phyloP scores from a whole-genome alignment of 2,113 vertebrate genomes.

The Xyrauchen texanus region DNA sequence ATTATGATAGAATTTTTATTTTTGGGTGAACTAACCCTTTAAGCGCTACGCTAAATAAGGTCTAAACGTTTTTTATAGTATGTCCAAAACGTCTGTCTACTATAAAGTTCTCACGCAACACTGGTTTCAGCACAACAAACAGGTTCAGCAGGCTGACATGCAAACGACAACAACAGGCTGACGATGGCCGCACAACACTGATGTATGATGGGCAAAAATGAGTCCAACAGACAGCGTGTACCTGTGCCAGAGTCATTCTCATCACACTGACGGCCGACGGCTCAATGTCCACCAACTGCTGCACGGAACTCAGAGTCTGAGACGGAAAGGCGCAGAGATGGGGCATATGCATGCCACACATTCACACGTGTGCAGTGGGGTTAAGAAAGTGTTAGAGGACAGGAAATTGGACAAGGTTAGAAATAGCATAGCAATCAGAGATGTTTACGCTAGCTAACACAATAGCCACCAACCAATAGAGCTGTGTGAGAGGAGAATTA shows the following conservation, averaged over 20 bases:
- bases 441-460: constrained; percentile 1
- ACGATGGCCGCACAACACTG: neutral
- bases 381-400: constrained; percentile 1
- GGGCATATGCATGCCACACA: constrained; percentile 63
- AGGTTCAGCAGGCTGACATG: too few species aligned
- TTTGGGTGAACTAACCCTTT: too few species aligned
- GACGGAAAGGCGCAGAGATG: constrained; percentile 58
- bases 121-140: too few species aligned
- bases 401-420: constrained; percentile 21
- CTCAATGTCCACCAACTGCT: constrained; percentile 98
- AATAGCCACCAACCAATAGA: neutral
- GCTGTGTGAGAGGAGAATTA: neutral
- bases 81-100: too few species aligned
- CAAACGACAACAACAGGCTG: too few species aligned
- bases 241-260: constrained; percentile 99
- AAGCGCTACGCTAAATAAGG: too few species aligned
- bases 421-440: constrained; percentile 23
- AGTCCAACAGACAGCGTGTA: constrained; percentile 53
- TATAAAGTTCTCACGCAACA: too few species aligned
- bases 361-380: neutral
- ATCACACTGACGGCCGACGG: constrained; percentile 97
- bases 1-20: too few species aligned
- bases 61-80: too few species aligned
- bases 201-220: constrained; percentile 22
- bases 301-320: constrained; percentile 92